Conservation (phyloP, 2,888 invertebrate species). For the Dusona sp. region DNA sequence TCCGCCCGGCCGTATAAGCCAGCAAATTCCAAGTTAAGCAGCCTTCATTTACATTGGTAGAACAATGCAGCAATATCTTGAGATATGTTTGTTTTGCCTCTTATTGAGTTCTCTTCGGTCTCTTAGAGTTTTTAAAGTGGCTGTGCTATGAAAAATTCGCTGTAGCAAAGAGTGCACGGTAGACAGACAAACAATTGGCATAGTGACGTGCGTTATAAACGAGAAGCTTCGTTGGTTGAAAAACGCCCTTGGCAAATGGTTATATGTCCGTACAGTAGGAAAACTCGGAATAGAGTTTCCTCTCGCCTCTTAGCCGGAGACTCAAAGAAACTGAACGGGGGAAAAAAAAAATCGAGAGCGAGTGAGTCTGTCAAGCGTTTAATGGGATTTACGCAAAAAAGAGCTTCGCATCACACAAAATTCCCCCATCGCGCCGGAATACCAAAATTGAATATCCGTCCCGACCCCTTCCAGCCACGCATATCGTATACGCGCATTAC, state of each 20-base stretch:
- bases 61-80: too few relatives aligned
- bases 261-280: conserved; percentile 12
- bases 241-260: background rate
- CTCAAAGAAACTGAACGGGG: background rate
- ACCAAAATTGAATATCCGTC: conserved; percentile 64
- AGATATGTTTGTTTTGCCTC: too few relatives aligned
- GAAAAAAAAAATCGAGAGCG: conserved; percentile 13
- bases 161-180: background rate
- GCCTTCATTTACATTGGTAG: too few relatives aligned
- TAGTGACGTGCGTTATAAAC: conserved; percentile 25
- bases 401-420: conserved; percentile 54
- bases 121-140: too few relatives aligned
- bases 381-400: conserved; percentile 70
- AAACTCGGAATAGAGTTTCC: conserved; percentile 35
- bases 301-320: conserved; percentile 34
- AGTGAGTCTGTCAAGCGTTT: conserved; percentile 63
- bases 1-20: too few relatives aligned
- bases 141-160: conserved; percentile 17
- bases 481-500: conserved; percentile 39
- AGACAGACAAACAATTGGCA: conserved; percentile 27
- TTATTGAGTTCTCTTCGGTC: too few relatives aligned
- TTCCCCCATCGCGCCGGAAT: conserved; percentile 41
- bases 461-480: conserved; percentile 44
- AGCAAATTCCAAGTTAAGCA: too few relatives aligned
- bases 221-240: conserved; percentile 19